phyloP scores from a whole-genome alignment of 2,113 vertebrate genomes.

The Rhombomys opimus region DNA sequence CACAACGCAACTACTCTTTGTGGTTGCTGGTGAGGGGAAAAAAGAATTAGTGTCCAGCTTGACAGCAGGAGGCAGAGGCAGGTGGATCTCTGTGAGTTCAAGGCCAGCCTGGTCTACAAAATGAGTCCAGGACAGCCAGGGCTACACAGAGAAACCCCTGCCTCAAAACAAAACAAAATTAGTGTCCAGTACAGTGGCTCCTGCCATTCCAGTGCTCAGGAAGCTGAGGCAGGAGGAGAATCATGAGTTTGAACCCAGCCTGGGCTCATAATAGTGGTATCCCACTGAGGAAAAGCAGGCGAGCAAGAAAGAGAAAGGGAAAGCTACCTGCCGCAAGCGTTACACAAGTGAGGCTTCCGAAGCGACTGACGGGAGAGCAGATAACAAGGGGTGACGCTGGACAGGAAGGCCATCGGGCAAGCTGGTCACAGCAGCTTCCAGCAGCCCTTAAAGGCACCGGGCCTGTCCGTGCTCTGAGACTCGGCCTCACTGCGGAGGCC shows the following conservation, averaged over 20 bases:
- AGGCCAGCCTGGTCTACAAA: no score
- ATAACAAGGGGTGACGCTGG: no score
- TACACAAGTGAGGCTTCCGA: not conserved
- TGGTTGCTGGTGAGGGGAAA: not conserved
- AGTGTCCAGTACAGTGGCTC: not conserved
- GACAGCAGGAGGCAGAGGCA: no score
- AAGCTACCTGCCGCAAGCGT: not conserved
- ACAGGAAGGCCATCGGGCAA: not conserved
- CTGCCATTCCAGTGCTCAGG: not conserved
- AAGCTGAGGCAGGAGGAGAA: not conserved
- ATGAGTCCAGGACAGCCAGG: no score
- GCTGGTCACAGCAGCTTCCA: no score
- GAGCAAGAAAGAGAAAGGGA: no score
- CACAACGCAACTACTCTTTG: not conserved
- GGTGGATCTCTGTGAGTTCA: no score
- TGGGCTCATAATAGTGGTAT: not conserved
- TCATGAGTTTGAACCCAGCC: not conserved
- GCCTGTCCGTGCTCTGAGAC: not conserved
- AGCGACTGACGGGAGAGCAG: not conserved
- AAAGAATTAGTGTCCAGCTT: no score
- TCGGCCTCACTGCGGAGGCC: not conserved
- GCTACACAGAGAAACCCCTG: no score
- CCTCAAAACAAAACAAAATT: no score
- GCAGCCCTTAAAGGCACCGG: not conserved
- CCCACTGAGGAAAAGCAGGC: not conserved